Conservation (phyloP, 1,140 invertebrate species). For the Lamellibrachia luymesi region DNA sequence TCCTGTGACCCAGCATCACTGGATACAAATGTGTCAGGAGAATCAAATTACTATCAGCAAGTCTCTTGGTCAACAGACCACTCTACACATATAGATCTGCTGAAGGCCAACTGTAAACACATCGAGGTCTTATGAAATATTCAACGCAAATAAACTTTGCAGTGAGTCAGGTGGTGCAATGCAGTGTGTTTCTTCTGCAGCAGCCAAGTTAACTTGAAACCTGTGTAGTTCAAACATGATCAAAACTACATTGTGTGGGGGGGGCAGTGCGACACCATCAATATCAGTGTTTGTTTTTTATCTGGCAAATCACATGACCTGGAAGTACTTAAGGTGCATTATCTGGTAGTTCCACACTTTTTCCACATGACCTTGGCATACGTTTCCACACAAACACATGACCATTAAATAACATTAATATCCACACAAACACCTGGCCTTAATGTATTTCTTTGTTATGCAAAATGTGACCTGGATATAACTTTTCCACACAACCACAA, state of each 20-base stretch:
- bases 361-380: neutral
- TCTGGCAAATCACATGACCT: neutral
- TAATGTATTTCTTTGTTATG: neutral
- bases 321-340: neutral
- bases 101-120: neutral
- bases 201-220: neutral
- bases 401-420: neutral
- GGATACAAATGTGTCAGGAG: neutral
- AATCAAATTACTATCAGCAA: neutral
- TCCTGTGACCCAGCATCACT: neutral
- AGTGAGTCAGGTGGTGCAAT: neutral
- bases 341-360: neutral
- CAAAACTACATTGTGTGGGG: neutral
- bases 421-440: neutral
- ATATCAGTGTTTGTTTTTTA: neutral
- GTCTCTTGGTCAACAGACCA: neutral
- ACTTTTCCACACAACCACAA: neutral
- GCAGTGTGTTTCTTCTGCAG: neutral
- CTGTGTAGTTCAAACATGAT: neutral
- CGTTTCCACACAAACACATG: neutral
- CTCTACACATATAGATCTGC: too few species aligned
- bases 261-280: neutral
- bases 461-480: neutral
- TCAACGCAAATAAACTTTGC: neutral
- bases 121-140: neutral